These are phyloP conservation scores for Eidolon helvum DNA, from an alignment of 2,113 vertebrate genomes.

Conservation along the genomic window DNA sequence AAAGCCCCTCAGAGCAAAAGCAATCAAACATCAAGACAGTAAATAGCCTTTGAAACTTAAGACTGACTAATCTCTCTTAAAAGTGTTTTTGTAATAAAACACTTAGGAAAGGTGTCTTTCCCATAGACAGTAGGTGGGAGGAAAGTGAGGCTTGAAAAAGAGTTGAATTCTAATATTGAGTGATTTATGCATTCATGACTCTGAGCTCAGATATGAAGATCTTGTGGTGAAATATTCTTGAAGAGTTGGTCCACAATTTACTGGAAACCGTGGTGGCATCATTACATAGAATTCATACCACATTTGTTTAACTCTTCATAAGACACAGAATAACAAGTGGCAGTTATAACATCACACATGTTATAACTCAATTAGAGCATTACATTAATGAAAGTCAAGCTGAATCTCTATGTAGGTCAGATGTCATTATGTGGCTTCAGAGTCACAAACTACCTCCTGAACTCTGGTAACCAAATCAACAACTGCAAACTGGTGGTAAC, in stretches of 20 bases:
- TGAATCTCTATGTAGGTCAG: not conserved
- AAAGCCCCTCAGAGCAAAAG: not conserved
- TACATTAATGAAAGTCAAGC: not conserved
- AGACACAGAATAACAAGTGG: not conserved
- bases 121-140: not conserved
- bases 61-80: not conserved
- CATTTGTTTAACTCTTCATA: not conserved
- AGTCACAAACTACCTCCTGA: not conserved
- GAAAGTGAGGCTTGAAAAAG: not conserved
- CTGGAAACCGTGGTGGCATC: not conserved
- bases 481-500: not conserved
- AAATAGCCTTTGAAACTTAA: not conserved
- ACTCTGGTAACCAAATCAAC: not conserved
- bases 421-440: not conserved
- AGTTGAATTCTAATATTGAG: not conserved
- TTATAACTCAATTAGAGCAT: not conserved
- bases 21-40: not conserved
- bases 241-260: not conserved
- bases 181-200: not conserved
- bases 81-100: not conserved
- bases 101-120: not conserved
- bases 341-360: not conserved
- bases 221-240: not conserved
- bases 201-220: not conserved
- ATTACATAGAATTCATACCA: not conserved